Percentiles rank a stretch among this genome's conserved stretches.
Evolutionary conservation across 2,113 vertebrate genomes (phyloP).

Genomic region (Cavia porcellus): DNA sequence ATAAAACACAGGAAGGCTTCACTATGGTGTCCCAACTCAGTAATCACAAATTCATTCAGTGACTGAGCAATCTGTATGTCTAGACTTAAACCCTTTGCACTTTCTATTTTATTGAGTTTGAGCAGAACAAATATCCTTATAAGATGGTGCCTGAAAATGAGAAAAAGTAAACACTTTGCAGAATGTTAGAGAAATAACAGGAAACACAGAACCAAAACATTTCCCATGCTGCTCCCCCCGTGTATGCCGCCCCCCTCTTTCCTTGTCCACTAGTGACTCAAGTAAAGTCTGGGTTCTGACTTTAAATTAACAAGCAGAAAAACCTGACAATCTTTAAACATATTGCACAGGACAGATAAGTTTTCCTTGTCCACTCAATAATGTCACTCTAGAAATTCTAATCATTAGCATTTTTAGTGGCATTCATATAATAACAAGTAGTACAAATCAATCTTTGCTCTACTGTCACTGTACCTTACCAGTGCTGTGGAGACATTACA

Average conservation of each 20-base stretch:
- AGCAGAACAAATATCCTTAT: background rate
- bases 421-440: background rate
- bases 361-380: background rate
- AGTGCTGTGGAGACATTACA: background rate
- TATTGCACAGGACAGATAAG: background rate
- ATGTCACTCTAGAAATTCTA: background rate
- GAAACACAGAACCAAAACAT: background rate
- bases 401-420: background rate
- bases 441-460: background rate
- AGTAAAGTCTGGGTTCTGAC: background rate
- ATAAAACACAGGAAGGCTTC: background rate
- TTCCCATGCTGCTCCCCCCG: background rate
- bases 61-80: background rate
- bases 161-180: background rate
- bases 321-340: background rate
- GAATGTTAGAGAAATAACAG: background rate
- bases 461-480: background rate
- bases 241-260: background rate
- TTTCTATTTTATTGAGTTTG: background rate
- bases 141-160: background rate
- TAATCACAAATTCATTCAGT: background rate
- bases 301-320: background rate
- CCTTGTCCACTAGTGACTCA: background rate
- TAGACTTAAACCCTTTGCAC: background rate
- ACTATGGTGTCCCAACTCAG: background rate